A percentile compares a stretch with the other conserved stretches of the same genome.
Conservation (phyloP, 2,888 invertebrate genomes). For the Quadriops clusia region DNA sequence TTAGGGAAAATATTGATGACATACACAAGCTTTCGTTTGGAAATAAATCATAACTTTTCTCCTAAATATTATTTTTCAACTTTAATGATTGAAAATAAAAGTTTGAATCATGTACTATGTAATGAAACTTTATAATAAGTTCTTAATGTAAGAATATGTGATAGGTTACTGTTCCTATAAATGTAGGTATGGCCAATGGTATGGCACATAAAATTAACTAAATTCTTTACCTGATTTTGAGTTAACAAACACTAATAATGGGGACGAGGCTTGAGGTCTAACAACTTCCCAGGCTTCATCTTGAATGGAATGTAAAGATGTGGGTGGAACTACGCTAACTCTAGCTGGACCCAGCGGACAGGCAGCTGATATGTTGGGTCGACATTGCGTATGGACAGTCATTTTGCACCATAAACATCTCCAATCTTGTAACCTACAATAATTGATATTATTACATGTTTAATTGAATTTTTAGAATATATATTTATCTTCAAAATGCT, state of each 20-base stretch:
- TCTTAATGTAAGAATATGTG: too few relatives aligned
- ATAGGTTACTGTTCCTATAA: too few relatives aligned
- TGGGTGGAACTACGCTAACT: slow-evolving; percentile 90
- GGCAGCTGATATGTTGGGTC: slow-evolving; percentile 61
- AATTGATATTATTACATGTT: slow-evolving; percentile 3
- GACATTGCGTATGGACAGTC: slow-evolving; percentile 85
- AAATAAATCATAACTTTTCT: too few relatives aligned
- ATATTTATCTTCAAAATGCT: slow-evolving; percentile 17
- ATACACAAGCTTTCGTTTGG: too few relatives aligned
- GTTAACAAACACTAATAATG: slow-evolving; percentile 93
- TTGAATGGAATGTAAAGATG: slow-evolving; percentile 80
- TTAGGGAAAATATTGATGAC: too few relatives aligned
- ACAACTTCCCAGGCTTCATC: slow-evolving; percentile 89
- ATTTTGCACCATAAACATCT: slow-evolving; percentile 92
- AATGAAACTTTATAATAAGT: too few relatives aligned
- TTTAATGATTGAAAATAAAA: too few relatives aligned
- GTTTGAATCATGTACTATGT: too few relatives aligned
- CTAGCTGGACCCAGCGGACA: slow-evolving; percentile 84
- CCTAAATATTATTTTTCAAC: too few relatives aligned
- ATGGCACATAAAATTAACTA: too few relatives aligned
- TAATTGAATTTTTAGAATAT: background rate
- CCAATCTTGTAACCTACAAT: slow-evolving; percentile 78
- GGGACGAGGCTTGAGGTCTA: slow-evolving; percentile 50
- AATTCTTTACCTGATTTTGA: slow-evolving; percentile 65
- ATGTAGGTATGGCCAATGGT: too few relatives aligned